Percentiles rank a stretch among this genome's conserved stretches.
Evolutionary conservation across 2,888 invertebrate species (phyloP).

Genomic region (Gnatocerus cornutus): DNA sequence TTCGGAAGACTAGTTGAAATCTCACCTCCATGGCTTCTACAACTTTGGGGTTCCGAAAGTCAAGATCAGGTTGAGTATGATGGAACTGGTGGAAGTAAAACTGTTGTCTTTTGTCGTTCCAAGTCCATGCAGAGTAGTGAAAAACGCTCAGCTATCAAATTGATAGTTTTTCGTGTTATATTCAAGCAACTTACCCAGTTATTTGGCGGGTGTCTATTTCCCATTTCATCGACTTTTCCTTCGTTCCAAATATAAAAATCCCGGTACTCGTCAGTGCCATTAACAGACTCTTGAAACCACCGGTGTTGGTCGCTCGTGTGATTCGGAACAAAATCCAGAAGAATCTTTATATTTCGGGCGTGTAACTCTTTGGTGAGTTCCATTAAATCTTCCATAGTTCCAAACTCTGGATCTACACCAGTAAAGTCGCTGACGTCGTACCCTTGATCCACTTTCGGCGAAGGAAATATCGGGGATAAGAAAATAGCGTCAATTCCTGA

Average conservation of each 20-base stretch:
- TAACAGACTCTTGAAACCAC: conserved; percentile 86
- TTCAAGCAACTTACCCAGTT: conserved; percentile 77
- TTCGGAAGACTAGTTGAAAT: no score
- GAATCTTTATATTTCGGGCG: conserved; percentile 72
- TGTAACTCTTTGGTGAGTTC: conserved; percentile 75
- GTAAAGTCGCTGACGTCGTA: conserved; percentile 89
- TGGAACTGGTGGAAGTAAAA: conserved; percentile 89
- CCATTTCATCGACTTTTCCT: conserved; percentile 71
- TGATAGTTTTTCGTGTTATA: no score
- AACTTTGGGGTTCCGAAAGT: conserved; percentile 82
- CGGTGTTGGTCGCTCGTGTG: conserved; percentile 85
- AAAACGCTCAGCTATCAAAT: conserved; percentile 51
- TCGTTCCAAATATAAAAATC: conserved; percentile 88
- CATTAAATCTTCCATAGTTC: conserved; percentile 82
- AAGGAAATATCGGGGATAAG: conserved; percentile 88
- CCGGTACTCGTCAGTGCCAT: conserved; percentile 76
- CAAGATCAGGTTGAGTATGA: conserved; percentile 85
- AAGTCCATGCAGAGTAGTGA: conserved; percentile 71
- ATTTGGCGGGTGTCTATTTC: conserved; percentile 77
- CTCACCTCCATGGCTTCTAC: conserved; percentile 77
- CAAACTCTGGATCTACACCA: conserved; percentile 82
- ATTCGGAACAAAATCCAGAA: conserved; percentile 71
- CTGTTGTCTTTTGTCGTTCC: conserved; percentile 77
- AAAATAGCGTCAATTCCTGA: conserved; percentile 84
- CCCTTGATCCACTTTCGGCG: conserved; percentile 90